Conservation (phyloP, 2,797 vertebrate species). For the Merluccius polli region DNA sequence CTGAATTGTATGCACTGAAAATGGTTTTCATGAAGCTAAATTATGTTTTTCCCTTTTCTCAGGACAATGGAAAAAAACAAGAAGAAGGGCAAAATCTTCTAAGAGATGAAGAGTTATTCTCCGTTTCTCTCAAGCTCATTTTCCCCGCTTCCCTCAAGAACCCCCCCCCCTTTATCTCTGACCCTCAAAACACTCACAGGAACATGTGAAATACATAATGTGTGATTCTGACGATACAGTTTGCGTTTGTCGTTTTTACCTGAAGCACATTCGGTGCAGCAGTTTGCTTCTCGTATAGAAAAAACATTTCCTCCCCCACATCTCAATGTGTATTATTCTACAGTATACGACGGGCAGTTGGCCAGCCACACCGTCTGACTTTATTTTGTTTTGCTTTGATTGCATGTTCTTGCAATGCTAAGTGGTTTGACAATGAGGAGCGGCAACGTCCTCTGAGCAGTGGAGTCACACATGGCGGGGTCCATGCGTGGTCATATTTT, state of each 20-base stretch:
- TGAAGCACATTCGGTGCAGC: conserved; percentile 11
- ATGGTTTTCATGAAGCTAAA: background rate
- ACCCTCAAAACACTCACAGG: conserved; percentile 32
- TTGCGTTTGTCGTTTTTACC: conserved; percentile 12
- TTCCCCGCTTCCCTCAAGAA: conserved; percentile 27
- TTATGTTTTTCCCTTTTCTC: conserved; percentile 1
- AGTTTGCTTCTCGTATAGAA: background rate
- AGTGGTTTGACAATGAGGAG: conserved; percentile 60
- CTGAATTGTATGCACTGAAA: background rate
- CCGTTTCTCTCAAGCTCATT: conserved; percentile 18
- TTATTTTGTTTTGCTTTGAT: conserved; percentile 21
- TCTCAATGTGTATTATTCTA: background rate
- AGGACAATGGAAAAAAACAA: conserved; percentile 85
- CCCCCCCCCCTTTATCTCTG: conserved; percentile 45
- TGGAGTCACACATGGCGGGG: conserved; percentile 30
- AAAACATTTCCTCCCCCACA: background rate
- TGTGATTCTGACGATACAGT: conserved; percentile 17
- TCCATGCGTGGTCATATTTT: conserved; percentile 43
- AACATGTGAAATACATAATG: background rate
- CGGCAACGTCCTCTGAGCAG: conserved; percentile 45
- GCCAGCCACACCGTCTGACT: background rate
- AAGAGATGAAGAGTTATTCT: conserved; percentile 26
- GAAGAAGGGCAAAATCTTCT: conserved; percentile 84
- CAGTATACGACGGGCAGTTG: background rate
- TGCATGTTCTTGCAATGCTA: conserved; percentile 53